Evolutionary conservation across 2,113 vertebrate genomes (phyloP).

Genomic region (Peromyscus leucopus): DNA sequence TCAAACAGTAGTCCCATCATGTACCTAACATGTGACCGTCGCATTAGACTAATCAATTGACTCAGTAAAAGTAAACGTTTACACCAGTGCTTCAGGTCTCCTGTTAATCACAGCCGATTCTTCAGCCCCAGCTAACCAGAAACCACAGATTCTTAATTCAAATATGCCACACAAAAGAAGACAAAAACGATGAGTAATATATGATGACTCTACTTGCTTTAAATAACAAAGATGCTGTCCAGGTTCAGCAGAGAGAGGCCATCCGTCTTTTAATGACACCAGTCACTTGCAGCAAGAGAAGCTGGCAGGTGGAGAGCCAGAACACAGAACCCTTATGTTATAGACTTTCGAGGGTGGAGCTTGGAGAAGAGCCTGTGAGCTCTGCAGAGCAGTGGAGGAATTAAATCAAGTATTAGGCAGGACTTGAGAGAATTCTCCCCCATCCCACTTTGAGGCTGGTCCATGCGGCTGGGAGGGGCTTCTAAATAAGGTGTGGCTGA

Average conservation of each 20-base stretch:
- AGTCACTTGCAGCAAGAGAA: not conserved
- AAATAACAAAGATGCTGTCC: too few species aligned
- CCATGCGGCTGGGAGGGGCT: too few species aligned
- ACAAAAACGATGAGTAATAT: not conserved
- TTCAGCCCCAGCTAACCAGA: not conserved
- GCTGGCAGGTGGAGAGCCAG: not conserved
- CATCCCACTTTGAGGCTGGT: not conserved
- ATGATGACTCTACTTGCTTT: not conserved
- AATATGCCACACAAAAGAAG: not conserved
- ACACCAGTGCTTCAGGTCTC: not conserved
- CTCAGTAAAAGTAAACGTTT: not conserved
- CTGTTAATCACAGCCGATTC: not conserved
- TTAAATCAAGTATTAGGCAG: too few species aligned
- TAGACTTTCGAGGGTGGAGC: not conserved
- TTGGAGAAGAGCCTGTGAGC: not conserved
- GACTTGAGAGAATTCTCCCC: not conserved
- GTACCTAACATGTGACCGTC: not conserved
- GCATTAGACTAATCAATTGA: not conserved
- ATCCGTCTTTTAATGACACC: not conserved
- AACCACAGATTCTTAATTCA: not conserved
- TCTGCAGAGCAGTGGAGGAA: not conserved
- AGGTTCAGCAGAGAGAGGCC: not conserved
- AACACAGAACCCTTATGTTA: not conserved
- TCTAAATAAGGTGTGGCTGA: not conserved
- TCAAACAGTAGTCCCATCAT: not conserved